A percentile compares a stretch with the other conserved stretches of the same genome.
Conservation (phyloP, 2,797 vertebrate genomes). For the Eupleurogrammus muticus region DNA sequence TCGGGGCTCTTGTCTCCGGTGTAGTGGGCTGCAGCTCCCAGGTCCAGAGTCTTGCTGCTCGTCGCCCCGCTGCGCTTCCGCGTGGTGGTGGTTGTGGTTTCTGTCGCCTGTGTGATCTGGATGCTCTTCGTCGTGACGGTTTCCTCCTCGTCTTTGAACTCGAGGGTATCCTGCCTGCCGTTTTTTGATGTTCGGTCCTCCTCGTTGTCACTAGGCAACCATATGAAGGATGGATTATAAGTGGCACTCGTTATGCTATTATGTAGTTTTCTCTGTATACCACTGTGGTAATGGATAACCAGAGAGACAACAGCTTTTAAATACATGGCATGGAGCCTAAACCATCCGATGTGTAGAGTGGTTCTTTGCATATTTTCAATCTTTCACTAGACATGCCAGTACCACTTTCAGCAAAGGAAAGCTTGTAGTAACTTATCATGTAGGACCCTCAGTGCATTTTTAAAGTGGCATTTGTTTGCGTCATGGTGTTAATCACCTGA, state of each 20-base stretch:
- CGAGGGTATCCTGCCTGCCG: slow-evolving; percentile 86
- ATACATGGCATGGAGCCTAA: neutral
- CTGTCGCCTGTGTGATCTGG: slow-evolving; percentile 93
- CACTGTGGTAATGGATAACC: slow-evolving; percentile 4
- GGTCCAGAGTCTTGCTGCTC: slow-evolving; percentile 92
- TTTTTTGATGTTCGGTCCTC: slow-evolving; percentile 88
- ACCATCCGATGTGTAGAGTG: neutral
- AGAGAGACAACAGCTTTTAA: neutral
- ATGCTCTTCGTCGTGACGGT: slow-evolving; percentile 93
- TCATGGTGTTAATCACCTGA: slow-evolving; percentile 84
- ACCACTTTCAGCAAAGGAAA: neutral
- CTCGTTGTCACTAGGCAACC: slow-evolving; percentile 91
- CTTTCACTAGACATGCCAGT: neutral
- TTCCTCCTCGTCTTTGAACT: slow-evolving; percentile 98
- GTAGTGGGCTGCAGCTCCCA: slow-evolving; percentile 97
- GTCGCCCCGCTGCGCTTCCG: slow-evolving; percentile 91
- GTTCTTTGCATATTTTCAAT: neutral
- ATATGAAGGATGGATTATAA: slow-evolving; percentile 17
- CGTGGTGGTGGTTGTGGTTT: slow-evolving; percentile 88
- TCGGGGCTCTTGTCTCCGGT: slow-evolving; percentile 92
- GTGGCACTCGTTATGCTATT: slow-evolving; percentile 9
- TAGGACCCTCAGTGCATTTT: neutral
- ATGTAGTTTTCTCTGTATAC: neutral
- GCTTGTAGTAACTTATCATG: neutral
- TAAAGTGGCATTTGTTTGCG: neutral